Evolutionary conservation across 1,140 invertebrate species (phyloP).

Genomic region (Drosophila funebris): DNA sequence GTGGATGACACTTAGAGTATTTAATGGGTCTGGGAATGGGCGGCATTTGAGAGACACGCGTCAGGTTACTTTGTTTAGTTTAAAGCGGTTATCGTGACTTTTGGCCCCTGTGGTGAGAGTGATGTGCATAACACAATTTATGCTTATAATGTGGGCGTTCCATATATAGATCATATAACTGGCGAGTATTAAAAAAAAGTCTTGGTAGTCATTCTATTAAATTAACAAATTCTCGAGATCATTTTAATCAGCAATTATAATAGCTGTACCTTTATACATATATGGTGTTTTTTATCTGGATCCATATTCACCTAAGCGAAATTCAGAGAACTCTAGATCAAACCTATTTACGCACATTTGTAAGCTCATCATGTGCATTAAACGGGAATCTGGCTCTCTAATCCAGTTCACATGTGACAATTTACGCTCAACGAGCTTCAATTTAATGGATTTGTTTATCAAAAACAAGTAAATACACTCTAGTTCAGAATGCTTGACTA

Average conservation of each 20-base stretch:
- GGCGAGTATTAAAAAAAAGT: neutral
- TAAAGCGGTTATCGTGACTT: conserved; percentile 32
- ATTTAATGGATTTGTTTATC: conserved; percentile 40
- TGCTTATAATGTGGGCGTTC: conserved; percentile 5
- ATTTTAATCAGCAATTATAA: neutral
- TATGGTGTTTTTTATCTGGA: neutral
- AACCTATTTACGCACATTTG: conserved; percentile 34
- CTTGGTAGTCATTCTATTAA: neutral
- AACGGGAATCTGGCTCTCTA: conserved; percentile 25
- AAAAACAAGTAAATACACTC: neutral
- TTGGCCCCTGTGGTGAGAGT: neutral
- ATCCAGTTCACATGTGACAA: conserved; percentile 42
- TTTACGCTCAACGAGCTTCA: neutral
- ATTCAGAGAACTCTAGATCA: conserved; percentile 3
- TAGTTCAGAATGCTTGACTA: neutral
- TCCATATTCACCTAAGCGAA: neutral
- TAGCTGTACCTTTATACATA: neutral
- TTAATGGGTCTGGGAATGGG: conserved; percentile 47
- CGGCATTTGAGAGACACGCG: conserved; percentile 43
- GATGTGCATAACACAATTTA: neutral
- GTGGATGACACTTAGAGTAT: conserved; percentile 18
- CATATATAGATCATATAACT: conserved; percentile 9
- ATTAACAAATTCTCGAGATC: neutral
- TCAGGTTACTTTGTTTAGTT: conserved; percentile 33
- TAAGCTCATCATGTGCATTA: conserved; percentile 19